Evolutionary conservation across 1,140 invertebrate species (phyloP).

Genomic region (Euwallacea fornicatus): DNA sequence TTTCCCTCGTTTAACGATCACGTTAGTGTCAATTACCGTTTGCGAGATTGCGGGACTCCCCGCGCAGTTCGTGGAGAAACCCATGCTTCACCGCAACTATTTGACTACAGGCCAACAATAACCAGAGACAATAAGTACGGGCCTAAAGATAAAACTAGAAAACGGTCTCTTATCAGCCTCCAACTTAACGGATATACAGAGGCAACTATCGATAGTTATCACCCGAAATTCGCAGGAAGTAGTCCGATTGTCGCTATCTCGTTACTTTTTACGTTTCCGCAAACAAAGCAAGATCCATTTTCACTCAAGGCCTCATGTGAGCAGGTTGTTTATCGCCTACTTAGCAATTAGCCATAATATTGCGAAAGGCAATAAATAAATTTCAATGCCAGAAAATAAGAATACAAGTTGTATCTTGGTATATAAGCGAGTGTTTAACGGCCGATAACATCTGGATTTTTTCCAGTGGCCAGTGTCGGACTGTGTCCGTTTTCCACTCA

Average conservation of each 20-base stretch:
- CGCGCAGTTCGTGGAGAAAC: too few species aligned
- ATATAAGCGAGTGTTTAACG: background rate
- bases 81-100: too few species aligned
- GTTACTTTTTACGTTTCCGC: background rate
- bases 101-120: too few species aligned
- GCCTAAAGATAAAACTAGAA: background rate
- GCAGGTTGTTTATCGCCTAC: background rate
- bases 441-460: slow-evolving; percentile 4
- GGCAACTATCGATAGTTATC: slow-evolving; percentile 14
- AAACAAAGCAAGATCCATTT: background rate
- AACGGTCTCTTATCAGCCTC: background rate
- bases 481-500: background rate
- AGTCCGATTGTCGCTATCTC: background rate
- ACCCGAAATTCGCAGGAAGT: slow-evolving; percentile 6
- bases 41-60: too few species aligned
- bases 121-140: background rate
- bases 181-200: slow-evolving; percentile 5
- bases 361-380: slow-evolving; percentile 6
- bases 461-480: background rate
- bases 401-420: background rate
- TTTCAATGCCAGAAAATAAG: slow-evolving; percentile 3
- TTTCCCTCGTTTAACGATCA: too few species aligned
- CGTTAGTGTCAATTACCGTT: too few species aligned
- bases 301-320: slow-evolving; percentile 1
- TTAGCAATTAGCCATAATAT: background rate